A percentile compares a stretch with the other conserved stretches of the same genome.
Conservation (phyloP, 1,140 invertebrate genomes). For the Pemphigus obesinymphae region DNA sequence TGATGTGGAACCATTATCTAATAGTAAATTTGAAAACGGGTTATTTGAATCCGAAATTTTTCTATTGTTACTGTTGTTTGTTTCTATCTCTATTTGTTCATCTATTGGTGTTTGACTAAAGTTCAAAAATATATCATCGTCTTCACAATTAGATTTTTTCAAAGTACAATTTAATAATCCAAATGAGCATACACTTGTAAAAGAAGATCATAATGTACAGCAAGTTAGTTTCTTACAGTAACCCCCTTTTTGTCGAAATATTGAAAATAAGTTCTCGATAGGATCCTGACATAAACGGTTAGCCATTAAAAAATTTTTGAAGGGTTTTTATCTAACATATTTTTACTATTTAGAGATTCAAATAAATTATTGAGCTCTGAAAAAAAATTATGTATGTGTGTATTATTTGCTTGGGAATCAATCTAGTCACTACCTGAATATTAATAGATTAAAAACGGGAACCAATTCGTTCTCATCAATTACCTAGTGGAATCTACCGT, state of each 20-base stretch:
- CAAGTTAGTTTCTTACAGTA: neutral
- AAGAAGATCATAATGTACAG: neutral
- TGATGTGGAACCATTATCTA: neutral
- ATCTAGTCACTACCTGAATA: too few species aligned
- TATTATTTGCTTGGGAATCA: too few species aligned
- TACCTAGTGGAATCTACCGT: too few species aligned
- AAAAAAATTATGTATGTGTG: too few species aligned
- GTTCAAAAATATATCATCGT: neutral
- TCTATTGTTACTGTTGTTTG: neutral
- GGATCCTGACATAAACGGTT: neutral
- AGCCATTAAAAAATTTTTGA: neutral
- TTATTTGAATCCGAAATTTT: neutral
- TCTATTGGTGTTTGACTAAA: neutral
- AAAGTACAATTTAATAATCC: neutral
- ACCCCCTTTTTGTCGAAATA: neutral
- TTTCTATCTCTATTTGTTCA: neutral
- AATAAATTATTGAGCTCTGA: too few species aligned
- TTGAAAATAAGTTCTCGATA: conserved; percentile 2
- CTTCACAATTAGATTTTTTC: neutral
- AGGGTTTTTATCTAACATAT: neutral
- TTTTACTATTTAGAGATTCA: too few species aligned
- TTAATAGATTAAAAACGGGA: too few species aligned
- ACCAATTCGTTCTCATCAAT: too few species aligned
- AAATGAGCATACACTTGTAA: neutral
- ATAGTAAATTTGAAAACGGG: neutral